These are phyloP conservation scores for Teleopsis dalmanni DNA, from an alignment of 1,140 invertebrate genomes.

Conservation along the genomic window DNA sequence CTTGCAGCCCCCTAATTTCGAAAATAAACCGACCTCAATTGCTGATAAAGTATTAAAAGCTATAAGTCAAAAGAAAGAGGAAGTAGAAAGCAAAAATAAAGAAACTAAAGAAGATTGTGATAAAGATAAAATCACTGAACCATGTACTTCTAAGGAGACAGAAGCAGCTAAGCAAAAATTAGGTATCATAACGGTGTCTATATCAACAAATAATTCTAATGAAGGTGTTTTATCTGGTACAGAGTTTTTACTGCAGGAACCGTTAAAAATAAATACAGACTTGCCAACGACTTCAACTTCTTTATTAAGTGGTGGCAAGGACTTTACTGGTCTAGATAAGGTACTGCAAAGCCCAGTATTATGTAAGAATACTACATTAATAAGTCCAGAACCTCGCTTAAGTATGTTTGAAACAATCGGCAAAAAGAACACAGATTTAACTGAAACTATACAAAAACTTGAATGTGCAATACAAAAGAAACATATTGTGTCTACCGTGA, in stretches of 20 bases:
- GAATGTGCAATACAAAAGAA: conserved; percentile 41
- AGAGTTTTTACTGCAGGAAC: not conserved
- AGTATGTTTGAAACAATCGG: conserved; percentile 39
- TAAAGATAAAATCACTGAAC: not conserved
- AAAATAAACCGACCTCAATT: conserved; percentile 48
- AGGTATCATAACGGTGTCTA: too few relatives aligned
- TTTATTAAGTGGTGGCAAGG: not conserved
- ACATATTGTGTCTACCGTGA: conserved; percentile 29
- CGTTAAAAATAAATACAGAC: conserved; percentile 11
- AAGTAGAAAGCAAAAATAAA: conserved; percentile 32
- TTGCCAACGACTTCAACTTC: not conserved
- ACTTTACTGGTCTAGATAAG: not conserved
- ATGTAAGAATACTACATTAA: conserved; percentile 2
- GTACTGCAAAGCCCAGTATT: not conserved
- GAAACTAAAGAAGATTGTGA: not conserved
- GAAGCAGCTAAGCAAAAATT: too few relatives aligned
- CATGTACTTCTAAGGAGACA: not conserved
- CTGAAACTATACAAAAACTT: conserved; percentile 54
- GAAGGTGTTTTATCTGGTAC: too few relatives aligned
- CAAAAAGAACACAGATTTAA: conserved; percentile 53
- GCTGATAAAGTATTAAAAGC: conserved; percentile 54
- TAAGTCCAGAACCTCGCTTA: conserved; percentile 34
- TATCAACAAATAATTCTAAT: not conserved
- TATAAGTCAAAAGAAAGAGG: conserved; percentile 46
- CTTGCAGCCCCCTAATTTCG: conserved; percentile 33